A percentile compares a stretch with the other conserved stretches of the same genome.
Evolutionary conservation across 2,113 vertebrate genomes (phyloP).

Genomic region (Tringa solitaria): DNA sequence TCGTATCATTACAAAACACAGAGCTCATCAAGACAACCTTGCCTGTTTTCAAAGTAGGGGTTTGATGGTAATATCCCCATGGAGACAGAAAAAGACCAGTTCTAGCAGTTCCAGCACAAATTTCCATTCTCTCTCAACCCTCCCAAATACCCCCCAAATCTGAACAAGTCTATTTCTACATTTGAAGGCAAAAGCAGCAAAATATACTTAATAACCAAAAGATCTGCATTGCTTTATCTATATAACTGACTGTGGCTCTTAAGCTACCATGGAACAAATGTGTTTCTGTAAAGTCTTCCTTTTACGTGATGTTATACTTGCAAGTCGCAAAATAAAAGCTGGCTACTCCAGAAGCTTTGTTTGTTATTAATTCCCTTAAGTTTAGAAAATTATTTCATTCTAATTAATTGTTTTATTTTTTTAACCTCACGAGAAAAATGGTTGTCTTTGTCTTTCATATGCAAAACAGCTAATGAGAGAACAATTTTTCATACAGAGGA

Average conservation of each 20-base stretch:
- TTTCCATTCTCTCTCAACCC: background rate
- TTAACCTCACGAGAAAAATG: conserved; percentile 35
- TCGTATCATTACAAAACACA: background rate
- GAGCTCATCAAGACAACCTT: background rate
- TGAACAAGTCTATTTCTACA: background rate
- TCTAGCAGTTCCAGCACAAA: background rate
- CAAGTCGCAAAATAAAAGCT: conserved; percentile 23
- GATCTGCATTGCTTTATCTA: fast-evolving
- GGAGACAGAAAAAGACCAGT: background rate
- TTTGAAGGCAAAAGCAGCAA: background rate
- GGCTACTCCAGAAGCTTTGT: conserved; percentile 22
- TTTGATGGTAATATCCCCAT: background rate
- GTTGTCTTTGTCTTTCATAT: conserved; percentile 21
- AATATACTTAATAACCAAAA: background rate
- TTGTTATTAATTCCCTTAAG: conserved; percentile 53
- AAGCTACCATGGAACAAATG: background rate
- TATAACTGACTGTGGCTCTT: background rate
- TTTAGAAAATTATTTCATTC: conserved; percentile 19
- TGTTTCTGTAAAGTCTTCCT: background rate
- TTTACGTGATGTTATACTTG: background rate
- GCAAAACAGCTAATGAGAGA: conserved; percentile 6
- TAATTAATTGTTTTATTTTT: conserved; percentile 36
- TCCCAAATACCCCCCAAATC: background rate
- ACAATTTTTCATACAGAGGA: background rate
- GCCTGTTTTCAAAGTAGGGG: background rate